Evolutionary conservation across 2,888 invertebrate genomes (phyloP).

Genomic region (Lochmaea capreae): DNA sequence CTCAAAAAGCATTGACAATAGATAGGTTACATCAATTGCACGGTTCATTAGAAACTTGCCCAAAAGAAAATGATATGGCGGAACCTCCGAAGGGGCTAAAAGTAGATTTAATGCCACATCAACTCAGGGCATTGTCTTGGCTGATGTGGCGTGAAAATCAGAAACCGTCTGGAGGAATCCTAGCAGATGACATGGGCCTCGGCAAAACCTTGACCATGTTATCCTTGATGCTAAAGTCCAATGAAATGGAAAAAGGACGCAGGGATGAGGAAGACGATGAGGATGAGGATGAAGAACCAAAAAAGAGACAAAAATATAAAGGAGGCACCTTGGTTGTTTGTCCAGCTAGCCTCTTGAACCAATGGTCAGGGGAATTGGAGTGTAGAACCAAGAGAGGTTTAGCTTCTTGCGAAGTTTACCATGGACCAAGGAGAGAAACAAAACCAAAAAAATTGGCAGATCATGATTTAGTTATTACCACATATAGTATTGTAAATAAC

Average conservation of each 20-base stretch:
- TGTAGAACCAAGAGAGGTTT: conserved; percentile 72
- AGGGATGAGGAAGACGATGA: conserved; percentile 50
- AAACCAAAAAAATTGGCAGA: conserved; percentile 73
- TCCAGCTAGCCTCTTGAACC: conserved; percentile 89
- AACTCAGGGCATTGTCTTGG: conserved; percentile 89
- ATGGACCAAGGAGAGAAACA: conserved; percentile 81
- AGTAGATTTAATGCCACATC: conserved; percentile 83
- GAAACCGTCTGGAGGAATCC: conserved; percentile 80
- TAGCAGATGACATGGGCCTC: conserved; percentile 85
- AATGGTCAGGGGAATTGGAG: conserved; percentile 88
- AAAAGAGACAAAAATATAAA: conserved; percentile 38
- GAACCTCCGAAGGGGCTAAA: conserved; percentile 74
- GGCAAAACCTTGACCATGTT: conserved; percentile 90
- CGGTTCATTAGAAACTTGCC: conserved; percentile 76
- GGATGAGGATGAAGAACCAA: conserved; percentile 38
- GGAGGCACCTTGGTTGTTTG: conserved; percentile 87
- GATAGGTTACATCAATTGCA: conserved; percentile 80
- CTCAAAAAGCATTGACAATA: conserved; percentile 76
- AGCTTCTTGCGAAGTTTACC: conserved; percentile 78
- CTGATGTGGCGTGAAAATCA: conserved; percentile 87
- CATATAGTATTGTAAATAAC: conserved; percentile 80
- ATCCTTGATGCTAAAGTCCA: conserved; percentile 73
- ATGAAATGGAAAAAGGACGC: conserved; percentile 60
- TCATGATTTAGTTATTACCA: conserved; percentile 88
- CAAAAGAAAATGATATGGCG: conserved; percentile 71